Evolutionary conservation across 2,888 invertebrate species (phyloP), one percentile per base, ranked within the genome.

Genomic region (Apotomis capreana): DNA sequence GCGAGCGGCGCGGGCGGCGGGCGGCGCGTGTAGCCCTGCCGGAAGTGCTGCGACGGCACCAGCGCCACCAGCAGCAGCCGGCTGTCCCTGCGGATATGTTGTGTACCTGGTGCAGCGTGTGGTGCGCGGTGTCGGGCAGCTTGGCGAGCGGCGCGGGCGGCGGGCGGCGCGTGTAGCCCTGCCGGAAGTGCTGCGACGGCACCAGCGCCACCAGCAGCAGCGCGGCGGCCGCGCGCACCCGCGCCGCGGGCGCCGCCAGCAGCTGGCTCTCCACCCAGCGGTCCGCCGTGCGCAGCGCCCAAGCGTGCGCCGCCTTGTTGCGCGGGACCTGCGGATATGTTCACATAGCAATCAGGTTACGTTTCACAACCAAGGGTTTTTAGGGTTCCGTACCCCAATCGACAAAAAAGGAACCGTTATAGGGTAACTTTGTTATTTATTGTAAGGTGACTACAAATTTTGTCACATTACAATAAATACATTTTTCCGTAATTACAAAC

Each of bases 261-360:
- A 98, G 94, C 87, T 97, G 98, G 76, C 96, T 95, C 86, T 98
- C 98, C 70, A 98, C 94, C 98, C 98, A 98, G 37, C 95, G 96
- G 77, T 98, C 98, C 79, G 98, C 95, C n/a, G 97, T 97, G 79
- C 96, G 96, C n/a, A 98, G 92, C 12, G 98, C 97, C 97, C 98
- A 98, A 61, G 96, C 95, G 88, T 98, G 98, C 0, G 97, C 98
- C 63, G 97, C 94, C 85, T 98, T 97, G 90, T 98, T 98, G 74
- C 98, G 95, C 0, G 98, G 96, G 1, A 96, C 96, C 93, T 84
- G 85, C 81, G n/a, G 83, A 77, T 26, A 26, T 26, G 9, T 5
- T 10, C 5, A 51, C 13, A 5, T 5, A 8, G 46, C 36, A 26
- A 1, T 26, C 26, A 26, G 26, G 26, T 26, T 26, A n/a, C n/a